Conservation (phyloP, 2,113 vertebrate genomes). For the Carlito syrichta region DNA sequence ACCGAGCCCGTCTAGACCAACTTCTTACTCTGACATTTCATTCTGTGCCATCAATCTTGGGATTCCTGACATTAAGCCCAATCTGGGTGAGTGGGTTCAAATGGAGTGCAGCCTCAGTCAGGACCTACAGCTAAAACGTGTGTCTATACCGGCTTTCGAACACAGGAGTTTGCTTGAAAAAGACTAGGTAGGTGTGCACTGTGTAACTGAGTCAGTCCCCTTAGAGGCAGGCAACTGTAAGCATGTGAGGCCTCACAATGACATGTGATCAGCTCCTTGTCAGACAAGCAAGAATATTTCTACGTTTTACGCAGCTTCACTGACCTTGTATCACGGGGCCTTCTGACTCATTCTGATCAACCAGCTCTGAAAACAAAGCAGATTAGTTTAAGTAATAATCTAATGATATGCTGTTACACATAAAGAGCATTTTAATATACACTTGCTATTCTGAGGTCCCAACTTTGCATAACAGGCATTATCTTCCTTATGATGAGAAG, state of each 20-base stretch:
- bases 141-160: not conserved
- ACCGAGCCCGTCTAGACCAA: too few species aligned
- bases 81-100: not conserved
- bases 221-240: not conserved
- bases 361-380: constrained; percentile 76
- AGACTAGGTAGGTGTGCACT: too few species aligned
- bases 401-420: not conserved
- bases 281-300: not conserved
- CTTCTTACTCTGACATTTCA: not conserved
- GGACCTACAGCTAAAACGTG: not conserved
- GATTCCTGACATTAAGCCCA: not conserved
- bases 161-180: too few species aligned
- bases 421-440: not conserved
- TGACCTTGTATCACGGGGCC: constrained; percentile 78
- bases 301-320: not conserved
- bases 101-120: fast-evolving
- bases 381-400: not conserved
- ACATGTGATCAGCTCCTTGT: too few species aligned
- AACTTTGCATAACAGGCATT: not conserved
- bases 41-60: fast-evolving
- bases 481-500: not conserved
- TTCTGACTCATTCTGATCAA: constrained; percentile 78
- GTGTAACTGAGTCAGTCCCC: not conserved
- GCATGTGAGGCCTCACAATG: not conserved
- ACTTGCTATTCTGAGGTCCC: not conserved